Evolutionary conservation across 2,888 invertebrate species (phyloP).

Genomic region (Villa cingulata): DNA sequence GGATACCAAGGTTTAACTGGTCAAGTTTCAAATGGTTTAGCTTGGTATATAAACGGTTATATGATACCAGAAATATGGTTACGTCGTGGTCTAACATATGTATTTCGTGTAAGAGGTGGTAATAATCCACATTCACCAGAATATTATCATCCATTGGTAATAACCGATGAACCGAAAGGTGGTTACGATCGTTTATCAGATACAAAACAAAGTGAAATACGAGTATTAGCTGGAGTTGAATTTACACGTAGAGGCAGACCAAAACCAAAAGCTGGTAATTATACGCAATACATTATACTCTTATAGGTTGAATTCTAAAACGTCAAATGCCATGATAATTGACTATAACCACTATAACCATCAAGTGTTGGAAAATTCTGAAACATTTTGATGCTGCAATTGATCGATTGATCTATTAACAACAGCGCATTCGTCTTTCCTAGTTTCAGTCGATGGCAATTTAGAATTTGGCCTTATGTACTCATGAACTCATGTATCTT

Average conservation of each 20-base stretch:
- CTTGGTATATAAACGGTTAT: conserved; percentile 89
- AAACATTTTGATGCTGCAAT: too few species aligned
- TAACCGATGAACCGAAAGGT: conserved; percentile 72
- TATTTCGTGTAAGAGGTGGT: conserved; percentile 67
- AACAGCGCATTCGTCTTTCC: too few species aligned
- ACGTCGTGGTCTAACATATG: conserved; percentile 71
- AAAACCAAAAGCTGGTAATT: conserved; percentile 59
- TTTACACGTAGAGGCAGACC: conserved; percentile 71
- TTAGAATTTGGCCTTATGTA: too few species aligned
- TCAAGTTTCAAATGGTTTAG: conserved; percentile 56
- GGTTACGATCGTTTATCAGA: conserved; percentile 64
- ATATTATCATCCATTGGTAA: conserved; percentile 78
- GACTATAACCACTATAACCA: too few species aligned
- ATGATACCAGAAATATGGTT: conserved; percentile 79
- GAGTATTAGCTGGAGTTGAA: conserved; percentile 68
- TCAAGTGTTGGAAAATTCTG: too few species aligned
- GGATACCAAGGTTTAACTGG: conserved; percentile 64
- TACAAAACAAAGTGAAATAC: conserved; percentile 52
- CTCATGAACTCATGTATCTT: not conserved
- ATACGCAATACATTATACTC: not conserved
- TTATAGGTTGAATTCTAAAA: too few species aligned
- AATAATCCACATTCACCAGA: conserved; percentile 77
- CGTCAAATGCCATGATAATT: too few species aligned
- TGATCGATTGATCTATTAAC: too few species aligned
- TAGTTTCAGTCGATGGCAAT: too few species aligned